Base-by-base conservation (phyloP, 2,797 vertebrate genomes). In the Xyrichtys novacula region DNA sequence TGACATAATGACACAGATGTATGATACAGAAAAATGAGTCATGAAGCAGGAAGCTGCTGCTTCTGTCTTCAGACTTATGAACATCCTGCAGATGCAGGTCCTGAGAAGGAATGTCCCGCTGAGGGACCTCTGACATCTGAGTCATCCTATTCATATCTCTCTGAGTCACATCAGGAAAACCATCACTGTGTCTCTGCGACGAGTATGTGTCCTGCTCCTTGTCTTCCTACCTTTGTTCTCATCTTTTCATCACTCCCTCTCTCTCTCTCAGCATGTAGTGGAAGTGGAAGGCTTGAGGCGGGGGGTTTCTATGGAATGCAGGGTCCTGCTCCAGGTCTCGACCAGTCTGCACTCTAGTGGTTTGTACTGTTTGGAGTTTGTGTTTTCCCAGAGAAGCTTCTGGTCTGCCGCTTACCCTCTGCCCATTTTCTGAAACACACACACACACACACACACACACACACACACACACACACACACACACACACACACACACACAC, bases 301-400 rank as follows among this genome's bases (percentile, higher is more conserved):
- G 58, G 76, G 81, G 74, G 74, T 49, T 85, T 39, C 31, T 79
- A 71, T 65, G 90, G 90, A 91, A 92, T 94, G 88, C 68, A 29
- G 78, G 91, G 86, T 92, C 88, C 63, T 56, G 85, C 78, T 81
- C 79, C 4, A 67, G 79, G 85, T 84, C 87, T 74, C 15, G 70
- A 86, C 84, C 86, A 84, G 77, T 82, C 86, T 87, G 76, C 76
- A 86, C 83, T 84, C 86, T 66, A 86, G 80, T 87, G 88, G 82
- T 83, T 93, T 90, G 82, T 76, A 67, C 80, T 91, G 85, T 82
- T 89, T 90, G 75, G 77, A 86, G 72, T 88, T 92, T 88, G 65
- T 83, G 76, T 87, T 91, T 92, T 91, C 92, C 91, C 92, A 92
- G 82, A 88, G 89, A 92, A 84, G 83, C 77, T 85, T 84, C 71